Conservation (phyloP, 2,113 vertebrate genomes). For the Ptilonorhynchus violaceus region DNA sequence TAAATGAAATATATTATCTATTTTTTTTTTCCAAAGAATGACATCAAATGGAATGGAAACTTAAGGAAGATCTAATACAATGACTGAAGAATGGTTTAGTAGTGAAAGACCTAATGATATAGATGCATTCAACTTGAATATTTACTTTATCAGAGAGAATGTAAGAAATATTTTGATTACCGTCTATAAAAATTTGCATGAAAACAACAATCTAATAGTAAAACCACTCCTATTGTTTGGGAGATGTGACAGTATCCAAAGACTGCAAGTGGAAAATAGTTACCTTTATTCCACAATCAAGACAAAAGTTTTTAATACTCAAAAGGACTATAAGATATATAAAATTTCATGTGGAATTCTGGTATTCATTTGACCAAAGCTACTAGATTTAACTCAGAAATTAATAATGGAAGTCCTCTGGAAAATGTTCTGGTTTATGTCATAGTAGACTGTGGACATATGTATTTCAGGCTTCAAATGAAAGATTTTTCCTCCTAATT, state of each 20-base stretch:
- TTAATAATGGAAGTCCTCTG: background rate
- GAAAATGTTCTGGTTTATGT: background rate
- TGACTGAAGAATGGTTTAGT: background rate
- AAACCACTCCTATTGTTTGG: background rate
- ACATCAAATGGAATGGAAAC: background rate
- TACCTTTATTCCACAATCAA: background rate
- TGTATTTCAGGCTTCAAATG: fast-evolving
- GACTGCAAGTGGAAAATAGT: background rate
- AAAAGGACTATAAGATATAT: background rate
- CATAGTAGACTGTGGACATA: background rate
- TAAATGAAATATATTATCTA: background rate
- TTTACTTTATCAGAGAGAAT: background rate
- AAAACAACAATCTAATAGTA: background rate
- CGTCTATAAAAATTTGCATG: background rate
- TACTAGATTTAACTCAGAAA: background rate
- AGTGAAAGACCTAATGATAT: background rate
- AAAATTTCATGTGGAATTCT: background rate
- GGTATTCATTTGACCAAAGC: background rate
- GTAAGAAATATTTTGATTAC: background rate
- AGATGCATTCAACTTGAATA: background rate
- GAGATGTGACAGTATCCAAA: background rate
- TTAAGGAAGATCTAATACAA: background rate
- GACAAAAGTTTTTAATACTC: background rate
- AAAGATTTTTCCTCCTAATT: background rate
- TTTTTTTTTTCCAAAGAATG: background rate